Base-by-base conservation (phyloP, 2,797 vertebrate species). In the Cynopterus sphinx region DNA sequence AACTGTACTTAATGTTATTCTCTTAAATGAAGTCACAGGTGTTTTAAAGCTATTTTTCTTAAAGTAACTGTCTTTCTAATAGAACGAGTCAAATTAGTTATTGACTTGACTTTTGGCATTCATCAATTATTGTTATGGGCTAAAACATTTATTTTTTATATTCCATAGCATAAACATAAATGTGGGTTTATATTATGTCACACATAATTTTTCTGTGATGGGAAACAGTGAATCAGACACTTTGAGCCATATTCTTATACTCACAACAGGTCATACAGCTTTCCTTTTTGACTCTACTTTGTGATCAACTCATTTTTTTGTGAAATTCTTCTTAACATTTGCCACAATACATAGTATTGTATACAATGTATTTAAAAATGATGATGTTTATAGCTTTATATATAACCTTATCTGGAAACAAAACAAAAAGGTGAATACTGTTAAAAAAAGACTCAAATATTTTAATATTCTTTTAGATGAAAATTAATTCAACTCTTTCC, bases 31-130 rank as follows among this genome's bases (percentile, higher is more conserved):
- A 71, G 67, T 81, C 13, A 63, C 6, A 77, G 19, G 7, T 89
- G 4, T 77, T 91, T 93, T 53, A 91, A 92, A 82, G 22, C 13
- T 84, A 77, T 91, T 97, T 91, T 89, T 95, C 31, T 84, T 55
- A 73, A 90, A 77, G 12, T 63, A 41, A 86, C 22, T 74, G 9
- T 90, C 36, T 93, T 94, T 93, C 65, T 8, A 71, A 28, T 70
- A 78, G 39, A 90, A 84, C 4, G 3, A 84, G 1, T 77, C 85
- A 81, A 90, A 93, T 77, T 9, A 31, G n/a, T 73, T 73, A 87
- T 53, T 90, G 51, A 93, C 53, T 79, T 55, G 13, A 78, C 2
- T 91, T 94, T 36, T 79, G 13, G 24, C 39, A 84, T 55, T 82
- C 22, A 51, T 17, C 31, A 91, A 24, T 33, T 63, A 11, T 68